Evolutionary conservation across 2,113 vertebrate species (phyloP), one percentile per base, ranked within the genome.

Genomic region (Lathamus discolor): DNA sequence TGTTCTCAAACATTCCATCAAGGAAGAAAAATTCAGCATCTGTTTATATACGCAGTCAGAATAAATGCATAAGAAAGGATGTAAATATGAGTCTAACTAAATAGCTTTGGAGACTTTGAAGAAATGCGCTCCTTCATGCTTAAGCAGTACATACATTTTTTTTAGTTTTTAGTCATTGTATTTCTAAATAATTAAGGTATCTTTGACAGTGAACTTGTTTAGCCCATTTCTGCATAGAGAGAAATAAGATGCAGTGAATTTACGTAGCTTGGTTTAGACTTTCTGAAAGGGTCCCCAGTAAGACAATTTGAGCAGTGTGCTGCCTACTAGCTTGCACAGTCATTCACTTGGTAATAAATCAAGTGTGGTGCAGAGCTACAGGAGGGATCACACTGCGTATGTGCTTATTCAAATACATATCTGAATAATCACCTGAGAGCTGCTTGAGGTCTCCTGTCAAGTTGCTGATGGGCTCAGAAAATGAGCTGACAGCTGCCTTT

Each of bases 321-420:
- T 57, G 4, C 28, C 0, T 1, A 41, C 59, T 17, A 29, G 13
- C 11, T 28, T 10, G 1, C 11, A 11, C 1, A 1, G 4, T 44
- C 1, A 2, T 44, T 69, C 25, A 18, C 11, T 73, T 19, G n/a
- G 27, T 54, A 44, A 51, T 13, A 41, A 7, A 17, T 35, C 0
- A 0, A 61, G 48, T 6, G 19, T 0, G 0, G 4, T 28, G 31
- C 9, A 25, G 62, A 90, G 14, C 28, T 41, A 31, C 48, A 54
- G 63, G 25, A 66, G 10, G 13, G 22, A 49, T 35, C 6, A 4
- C 70, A 5, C 29, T 89, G 35, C 15, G 29, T 6, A 35, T 20
- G 28, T 17, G 2, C 20, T 57, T n/a, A 57, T 57, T 23, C 55
- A 57, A 20, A 57, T 43, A 54, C 25, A 2, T 31, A 62, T 52